Evolutionary conservation across 2,797 vertebrate species (phyloP).

Genomic region (Anguilla marmorata): DNA sequence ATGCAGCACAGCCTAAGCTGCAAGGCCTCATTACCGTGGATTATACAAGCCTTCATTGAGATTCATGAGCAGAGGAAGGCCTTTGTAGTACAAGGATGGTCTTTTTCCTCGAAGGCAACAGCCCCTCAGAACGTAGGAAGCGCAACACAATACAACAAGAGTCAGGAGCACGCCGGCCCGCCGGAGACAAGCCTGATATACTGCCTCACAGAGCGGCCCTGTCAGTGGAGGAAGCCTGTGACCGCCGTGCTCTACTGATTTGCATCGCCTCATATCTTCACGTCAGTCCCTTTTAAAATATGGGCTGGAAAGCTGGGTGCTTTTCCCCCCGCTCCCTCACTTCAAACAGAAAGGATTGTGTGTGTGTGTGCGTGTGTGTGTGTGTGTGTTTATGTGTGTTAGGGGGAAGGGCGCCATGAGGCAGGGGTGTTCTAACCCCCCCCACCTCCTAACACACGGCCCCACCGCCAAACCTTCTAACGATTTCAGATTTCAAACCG

Average conservation of each 20-base stretch:
- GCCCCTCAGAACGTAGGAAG: constrained; percentile 21
- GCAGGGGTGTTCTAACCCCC: not conserved
- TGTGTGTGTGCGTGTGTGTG: not conserved
- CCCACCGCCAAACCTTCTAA: not conserved
- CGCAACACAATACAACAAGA: constrained; percentile 16
- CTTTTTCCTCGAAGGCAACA: constrained; percentile 31
- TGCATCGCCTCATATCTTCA: constrained; percentile 25
- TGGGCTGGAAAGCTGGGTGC: not conserved
- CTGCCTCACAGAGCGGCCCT: not conserved
- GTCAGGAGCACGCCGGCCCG: not conserved
- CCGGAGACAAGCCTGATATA: constrained; percentile 20
- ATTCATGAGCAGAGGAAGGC: constrained; percentile 26
- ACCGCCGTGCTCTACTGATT: not conserved
- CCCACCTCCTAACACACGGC: not conserved
- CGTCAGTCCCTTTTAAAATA: constrained; percentile 17
- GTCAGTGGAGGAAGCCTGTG: constrained; percentile 5
- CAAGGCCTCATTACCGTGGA: constrained; percentile 20
- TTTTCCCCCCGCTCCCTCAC: not conserved
- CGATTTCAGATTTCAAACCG: not conserved
- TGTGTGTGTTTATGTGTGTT: not conserved
- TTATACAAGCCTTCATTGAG: constrained; percentile 23
- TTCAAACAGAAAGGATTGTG: not conserved
- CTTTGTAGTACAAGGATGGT: constrained; percentile 27
- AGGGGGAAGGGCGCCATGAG: constrained; percentile 4
- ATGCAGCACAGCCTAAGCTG: not conserved